Evolutionary conservation across 2,888 invertebrate genomes (phyloP), one percentile per base, ranked within the genome.

Genomic region (Charanyca ferruginea): DNA sequence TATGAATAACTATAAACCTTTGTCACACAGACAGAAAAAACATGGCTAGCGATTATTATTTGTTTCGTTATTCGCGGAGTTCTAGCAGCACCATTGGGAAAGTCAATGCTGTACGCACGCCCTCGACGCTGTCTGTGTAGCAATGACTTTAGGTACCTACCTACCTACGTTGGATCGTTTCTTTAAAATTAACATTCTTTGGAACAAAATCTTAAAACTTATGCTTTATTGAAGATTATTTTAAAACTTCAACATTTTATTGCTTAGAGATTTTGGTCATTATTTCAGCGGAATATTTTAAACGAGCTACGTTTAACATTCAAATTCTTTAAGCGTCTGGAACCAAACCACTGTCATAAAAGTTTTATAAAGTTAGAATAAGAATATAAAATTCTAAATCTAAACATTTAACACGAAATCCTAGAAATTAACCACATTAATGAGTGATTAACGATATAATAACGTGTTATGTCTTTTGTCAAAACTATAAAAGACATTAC

Each of bases 401-500:
- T 41, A 11, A 55, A 35, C 54, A 41, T 16, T 47, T 44, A 53
- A 54, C 74, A 60, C 38, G 47, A 47, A 55, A 44, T 45, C n/a
- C 52, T 54, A 32, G 18, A 51, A 73, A 53, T 62, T 28, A 58
- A 48, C 25, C 5, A 28, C 20, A 45, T 57, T 48, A 48, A 53
- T 38, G 32, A 57, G 32, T 32, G 48, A 69, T 52, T 52, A 61
- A 51, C 7, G n/a, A 44, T 52, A 32, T 61, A 25, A 61, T 53
- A 44, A n/a, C 9, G 25, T 45, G 42, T 68, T 57, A 72, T 22
- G 25, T 58, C 18, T 57, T 75, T 68, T 57, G 52, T 61, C 42
- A 48, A 32, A 60, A 53, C 45, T 55, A 49, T 74, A 60, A 72
- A 75, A 68, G 38, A 44, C 41, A 28, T 71, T 32, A 58, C 20